A percentile compares a stretch with the other conserved stretches of the same genome.
phyloP scores from a whole-genome alignment of 2,113 vertebrate species.

The Melospiza melodia region DNA sequence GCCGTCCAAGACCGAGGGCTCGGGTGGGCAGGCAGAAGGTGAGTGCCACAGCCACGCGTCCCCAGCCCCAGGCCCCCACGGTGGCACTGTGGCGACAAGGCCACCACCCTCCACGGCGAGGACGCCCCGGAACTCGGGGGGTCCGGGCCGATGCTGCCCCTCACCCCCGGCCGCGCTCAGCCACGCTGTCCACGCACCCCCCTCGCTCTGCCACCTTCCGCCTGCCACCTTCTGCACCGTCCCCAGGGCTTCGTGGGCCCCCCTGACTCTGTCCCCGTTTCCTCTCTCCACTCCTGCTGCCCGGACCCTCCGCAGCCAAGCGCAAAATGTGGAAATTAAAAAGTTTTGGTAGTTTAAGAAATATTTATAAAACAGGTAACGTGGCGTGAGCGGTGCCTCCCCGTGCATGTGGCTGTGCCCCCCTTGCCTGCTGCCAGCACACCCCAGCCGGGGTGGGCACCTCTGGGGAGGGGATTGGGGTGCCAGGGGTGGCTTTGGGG shows the following conservation, averaged over 20 bases:
- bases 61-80: rapidly evolving
- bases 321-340: conserved; percentile 99
- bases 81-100: neutral
- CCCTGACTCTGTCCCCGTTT: conserved; percentile 24
- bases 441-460: neutral
- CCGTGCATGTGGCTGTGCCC: conserved; percentile 62
- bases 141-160: neutral
- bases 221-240: neutral
- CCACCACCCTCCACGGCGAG: rapidly evolving
- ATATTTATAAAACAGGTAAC: conserved; percentile 99
- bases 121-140: neutral
- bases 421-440: neutral
- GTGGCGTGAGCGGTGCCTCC: neutral
- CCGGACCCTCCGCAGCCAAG: conserved; percentile 90
- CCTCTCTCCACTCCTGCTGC: conserved; percentile 58
- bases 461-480: neutral
- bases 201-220: neutral
- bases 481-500: neutral
- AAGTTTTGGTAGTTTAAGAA: conserved; percentile 99
- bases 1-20: conserved; percentile 88
- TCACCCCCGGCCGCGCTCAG: neutral
- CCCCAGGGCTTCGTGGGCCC: neutral
- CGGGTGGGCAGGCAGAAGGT: conserved; percentile 92
- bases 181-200: neutral
- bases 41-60: neutral